Evolutionary conservation across 2,113 vertebrate species (phyloP).

Genomic region (Isurus oxyrinchus): DNA sequence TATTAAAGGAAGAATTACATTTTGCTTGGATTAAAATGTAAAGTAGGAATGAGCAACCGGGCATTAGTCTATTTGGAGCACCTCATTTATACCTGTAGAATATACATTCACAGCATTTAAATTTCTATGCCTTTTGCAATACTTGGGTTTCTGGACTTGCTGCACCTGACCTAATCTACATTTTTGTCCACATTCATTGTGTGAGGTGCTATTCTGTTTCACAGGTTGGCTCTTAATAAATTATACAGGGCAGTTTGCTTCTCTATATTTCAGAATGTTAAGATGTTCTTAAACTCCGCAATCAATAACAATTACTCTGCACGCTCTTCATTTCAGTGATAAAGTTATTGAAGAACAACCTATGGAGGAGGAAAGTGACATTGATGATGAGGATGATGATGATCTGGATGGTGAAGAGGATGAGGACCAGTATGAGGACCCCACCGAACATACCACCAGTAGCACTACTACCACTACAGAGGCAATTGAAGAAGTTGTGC

Average conservation of each 20-base stretch:
- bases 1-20: too few relatives aligned
- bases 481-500: slow-evolving; percentile 93
- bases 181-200: neutral
- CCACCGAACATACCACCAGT: slow-evolving; percentile 79
- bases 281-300: neutral
- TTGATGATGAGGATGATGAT: slow-evolving; percentile 59
- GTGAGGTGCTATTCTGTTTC: neutral
- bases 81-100: neutral
- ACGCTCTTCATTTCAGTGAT: slow-evolving; percentile 56
- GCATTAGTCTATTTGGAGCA: neutral
- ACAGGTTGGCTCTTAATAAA: neutral
- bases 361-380: slow-evolving; percentile 67
- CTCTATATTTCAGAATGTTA: neutral
- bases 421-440: slow-evolving; percentile 69
- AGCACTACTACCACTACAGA: slow-evolving; percentile 92
- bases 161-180: neutral
- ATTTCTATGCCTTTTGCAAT: neutral
- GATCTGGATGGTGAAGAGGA: slow-evolving; percentile 68
- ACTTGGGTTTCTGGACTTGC: neutral
- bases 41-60: neutral
- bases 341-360: slow-evolving; percentile 65
- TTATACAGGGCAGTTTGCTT: neutral
- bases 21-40: neutral
- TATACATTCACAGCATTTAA: neutral
- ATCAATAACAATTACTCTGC: neutral